These are phyloP conservation scores for Burhinus bistriatus DNA, from an alignment of 2,113 vertebrate species.

Conservation along the genomic window DNA sequence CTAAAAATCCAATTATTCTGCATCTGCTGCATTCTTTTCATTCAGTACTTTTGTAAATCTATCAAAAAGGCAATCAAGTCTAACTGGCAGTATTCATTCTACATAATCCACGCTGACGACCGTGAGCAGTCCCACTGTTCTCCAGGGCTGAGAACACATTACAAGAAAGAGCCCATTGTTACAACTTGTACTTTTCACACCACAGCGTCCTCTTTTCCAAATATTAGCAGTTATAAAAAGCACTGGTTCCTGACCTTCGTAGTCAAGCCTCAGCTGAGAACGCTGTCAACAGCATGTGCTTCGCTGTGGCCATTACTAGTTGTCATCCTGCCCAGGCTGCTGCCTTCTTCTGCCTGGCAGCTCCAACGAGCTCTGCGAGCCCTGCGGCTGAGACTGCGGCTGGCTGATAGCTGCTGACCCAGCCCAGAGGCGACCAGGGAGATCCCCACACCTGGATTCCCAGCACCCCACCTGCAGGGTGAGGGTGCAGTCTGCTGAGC, in stretches of 20 bases:
- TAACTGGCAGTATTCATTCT: conserved; percentile 52
- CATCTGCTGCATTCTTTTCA: conserved; percentile 56
- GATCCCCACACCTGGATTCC: background rate
- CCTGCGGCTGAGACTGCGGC: background rate
- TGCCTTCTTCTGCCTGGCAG: background rate
- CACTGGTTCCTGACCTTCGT: background rate
- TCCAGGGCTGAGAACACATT: background rate
- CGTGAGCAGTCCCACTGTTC: background rate
- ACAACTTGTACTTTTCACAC: background rate
- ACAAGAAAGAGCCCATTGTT: background rate
- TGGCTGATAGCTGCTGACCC: accelerated
- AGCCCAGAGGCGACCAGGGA: background rate
- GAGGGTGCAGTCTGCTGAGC: background rate
- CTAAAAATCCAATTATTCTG: conserved; percentile 57
- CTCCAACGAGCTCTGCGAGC: background rate
- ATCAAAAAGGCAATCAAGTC: conserved; percentile 59
- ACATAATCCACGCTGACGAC: background rate
- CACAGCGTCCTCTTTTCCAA: background rate
- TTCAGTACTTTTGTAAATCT: conserved; percentile 36
- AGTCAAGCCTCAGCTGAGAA: background rate
- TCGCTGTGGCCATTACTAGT: background rate
- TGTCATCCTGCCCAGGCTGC: background rate
- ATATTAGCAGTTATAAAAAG: background rate
- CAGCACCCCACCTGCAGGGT: background rate
- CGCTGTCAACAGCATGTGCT: background rate